Percentiles rank a stretch among this genome's conserved stretches.
Evolutionary conservation across 2,888 invertebrate genomes (phyloP).

Genomic region (Ophraella communa): DNA sequence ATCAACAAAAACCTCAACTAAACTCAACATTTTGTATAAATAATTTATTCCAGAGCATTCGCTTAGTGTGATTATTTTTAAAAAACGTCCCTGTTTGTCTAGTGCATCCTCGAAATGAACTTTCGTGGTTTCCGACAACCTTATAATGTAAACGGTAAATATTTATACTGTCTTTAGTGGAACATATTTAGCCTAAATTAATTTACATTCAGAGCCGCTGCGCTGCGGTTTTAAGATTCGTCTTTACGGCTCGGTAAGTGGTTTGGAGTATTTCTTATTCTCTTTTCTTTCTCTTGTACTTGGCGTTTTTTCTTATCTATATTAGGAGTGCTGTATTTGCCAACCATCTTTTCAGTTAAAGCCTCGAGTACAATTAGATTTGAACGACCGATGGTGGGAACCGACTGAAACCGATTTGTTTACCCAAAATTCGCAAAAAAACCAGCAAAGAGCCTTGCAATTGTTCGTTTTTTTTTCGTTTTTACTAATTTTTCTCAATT

Average conservation of each 20-base stretch:
- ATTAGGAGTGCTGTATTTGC: neutral
- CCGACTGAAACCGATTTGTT: no score
- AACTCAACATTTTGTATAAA: no score
- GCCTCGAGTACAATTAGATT: neutral
- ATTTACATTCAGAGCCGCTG: slow-evolving; percentile 36
- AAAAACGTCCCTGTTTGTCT: neutral
- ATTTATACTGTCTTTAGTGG: slow-evolving; percentile 39
- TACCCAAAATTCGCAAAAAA: no score
- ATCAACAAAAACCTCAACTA: no score
- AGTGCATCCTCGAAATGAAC: slow-evolving; percentile 30
- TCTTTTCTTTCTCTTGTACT: neutral
- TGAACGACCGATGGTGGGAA: no score
- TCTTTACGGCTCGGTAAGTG: neutral
- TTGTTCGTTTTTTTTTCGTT: no score
- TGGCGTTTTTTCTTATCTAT: neutral
- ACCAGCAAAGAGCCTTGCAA: no score
- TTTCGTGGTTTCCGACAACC: slow-evolving; percentile 32
- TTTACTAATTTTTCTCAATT: no score
- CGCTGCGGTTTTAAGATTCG: neutral
- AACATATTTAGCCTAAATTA: slow-evolving; percentile 39
- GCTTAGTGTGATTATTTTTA: neutral
- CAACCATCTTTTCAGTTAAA: neutral
- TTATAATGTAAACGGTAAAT: slow-evolving; percentile 41
- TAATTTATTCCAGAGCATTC: no score
- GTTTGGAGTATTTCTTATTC: neutral